Conservation (phyloP, 2,888 invertebrate species). For the Drosophila nr. medialis region DNA sequence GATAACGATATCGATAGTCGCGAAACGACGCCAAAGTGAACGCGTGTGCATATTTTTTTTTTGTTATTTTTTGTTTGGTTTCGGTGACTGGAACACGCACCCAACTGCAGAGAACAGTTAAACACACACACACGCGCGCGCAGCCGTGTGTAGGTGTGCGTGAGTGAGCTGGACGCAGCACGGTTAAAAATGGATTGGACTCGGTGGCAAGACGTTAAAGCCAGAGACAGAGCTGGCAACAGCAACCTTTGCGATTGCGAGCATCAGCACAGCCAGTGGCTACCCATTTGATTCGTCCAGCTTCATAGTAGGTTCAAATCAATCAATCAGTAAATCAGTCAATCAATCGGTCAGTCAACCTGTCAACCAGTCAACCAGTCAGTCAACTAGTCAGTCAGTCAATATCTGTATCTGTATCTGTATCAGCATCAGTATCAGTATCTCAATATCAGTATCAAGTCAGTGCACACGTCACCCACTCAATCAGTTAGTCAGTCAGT, state of each 20-base stretch:
- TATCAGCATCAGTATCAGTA: slow-evolving; percentile 20
- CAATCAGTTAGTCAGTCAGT: slow-evolving; percentile 43
- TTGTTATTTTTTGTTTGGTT: slow-evolving; percentile 57
- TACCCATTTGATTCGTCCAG: slow-evolving; percentile 84
- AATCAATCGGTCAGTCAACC: slow-evolving; percentile 48
- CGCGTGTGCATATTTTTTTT: slow-evolving; percentile 43
- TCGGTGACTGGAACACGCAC: slow-evolving; percentile 7
- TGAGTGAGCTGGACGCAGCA: slow-evolving; percentile 46
- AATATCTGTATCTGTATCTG: slow-evolving; percentile 27
- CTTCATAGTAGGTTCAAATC: slow-evolving; percentile 75
- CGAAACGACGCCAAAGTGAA: slow-evolving; percentile 20
- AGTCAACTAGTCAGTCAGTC: slow-evolving; percentile 35
- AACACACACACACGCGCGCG: slow-evolving; percentile 45
- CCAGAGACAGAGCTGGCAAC: slow-evolving; percentile 82
- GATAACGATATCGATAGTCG: slow-evolving; percentile 26
- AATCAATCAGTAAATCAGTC: slow-evolving; percentile 59
- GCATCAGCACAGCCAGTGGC: slow-evolving; percentile 78
- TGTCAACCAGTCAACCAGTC: slow-evolving; percentile 40
- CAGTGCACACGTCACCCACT: slow-evolving; percentile 55
- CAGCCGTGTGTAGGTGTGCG: slow-evolving; percentile 62
- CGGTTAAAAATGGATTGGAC: slow-evolving; percentile 84
- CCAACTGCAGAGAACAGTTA: slow-evolving; percentile 23
- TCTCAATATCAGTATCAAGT: slow-evolving; percentile 41
- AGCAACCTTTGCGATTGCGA: slow-evolving; percentile 68
- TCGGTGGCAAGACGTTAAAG: slow-evolving; percentile 82